A percentile compares a stretch with the other conserved stretches of the same genome.
These are phyloP conservation scores for Agrochola circellaris DNA, from an alignment of 2,888 invertebrate species.

Conservation along the genomic window DNA sequence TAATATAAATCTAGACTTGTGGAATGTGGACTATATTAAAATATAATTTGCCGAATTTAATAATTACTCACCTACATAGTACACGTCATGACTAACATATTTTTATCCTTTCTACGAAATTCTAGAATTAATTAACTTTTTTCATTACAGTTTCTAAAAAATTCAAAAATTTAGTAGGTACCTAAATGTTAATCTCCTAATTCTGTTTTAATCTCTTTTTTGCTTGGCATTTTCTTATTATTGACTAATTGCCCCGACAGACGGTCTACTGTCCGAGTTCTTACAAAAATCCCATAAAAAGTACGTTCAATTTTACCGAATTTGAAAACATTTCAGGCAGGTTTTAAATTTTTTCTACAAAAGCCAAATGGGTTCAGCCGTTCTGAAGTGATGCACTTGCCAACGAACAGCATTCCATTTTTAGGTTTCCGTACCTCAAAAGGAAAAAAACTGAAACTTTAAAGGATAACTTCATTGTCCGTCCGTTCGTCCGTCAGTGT, in stretches of 20 bases:
- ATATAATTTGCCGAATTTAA: slow-evolving; percentile 27
- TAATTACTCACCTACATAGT: slow-evolving; percentile 29
- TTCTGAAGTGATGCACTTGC: too few relatives aligned
- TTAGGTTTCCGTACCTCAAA: too few relatives aligned
- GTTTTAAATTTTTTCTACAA: too few relatives aligned
- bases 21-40: slow-evolving; percentile 6
- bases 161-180: slow-evolving; percentile 26
- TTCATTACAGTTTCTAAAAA: slow-evolving; percentile 65
- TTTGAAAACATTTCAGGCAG: not conserved
- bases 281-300: not conserved
- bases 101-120: slow-evolving; percentile 37
- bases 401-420: too few relatives aligned
- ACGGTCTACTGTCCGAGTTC: not conserved
- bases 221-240: not conserved
- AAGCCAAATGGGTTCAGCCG: too few relatives aligned
- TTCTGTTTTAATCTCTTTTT: slow-evolving; percentile 19
- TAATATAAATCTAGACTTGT: slow-evolving; percentile 18
- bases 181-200: slow-evolving; percentile 26
- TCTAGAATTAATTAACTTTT: slow-evolving; percentile 66
- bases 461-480: too few relatives aligned
- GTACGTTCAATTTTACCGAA: not conserved
- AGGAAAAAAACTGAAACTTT: too few relatives aligned
- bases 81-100: slow-evolving; percentile 30
- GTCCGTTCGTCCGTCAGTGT: too few relatives aligned
- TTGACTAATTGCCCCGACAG: not conserved